These are phyloP conservation scores for Cyanoramphus novaezelandiae DNA, from an alignment of 2,113 vertebrate species.

Conservation along the genomic window DNA sequence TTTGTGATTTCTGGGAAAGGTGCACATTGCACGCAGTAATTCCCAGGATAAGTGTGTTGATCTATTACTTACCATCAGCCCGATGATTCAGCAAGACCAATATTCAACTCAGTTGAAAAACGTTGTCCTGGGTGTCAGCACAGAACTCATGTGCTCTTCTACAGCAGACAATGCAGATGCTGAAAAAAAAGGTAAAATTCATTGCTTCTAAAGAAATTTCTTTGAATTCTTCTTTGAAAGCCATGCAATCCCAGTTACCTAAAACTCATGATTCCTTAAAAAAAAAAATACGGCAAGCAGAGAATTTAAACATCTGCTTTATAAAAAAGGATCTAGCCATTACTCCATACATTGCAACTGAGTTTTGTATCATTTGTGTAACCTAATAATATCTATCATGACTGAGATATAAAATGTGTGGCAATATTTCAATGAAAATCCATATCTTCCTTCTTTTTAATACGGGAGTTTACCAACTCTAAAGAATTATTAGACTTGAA, in stretches of 20 bases:
- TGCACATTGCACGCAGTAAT: slow-evolving; percentile 17
- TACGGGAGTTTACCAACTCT: background rate
- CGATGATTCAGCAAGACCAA: slow-evolving; percentile 2
- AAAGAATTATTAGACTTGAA: background rate
- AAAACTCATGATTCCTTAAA: background rate
- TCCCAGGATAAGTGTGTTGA: background rate
- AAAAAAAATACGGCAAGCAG: background rate
- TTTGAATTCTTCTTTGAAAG: background rate
- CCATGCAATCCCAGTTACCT: background rate
- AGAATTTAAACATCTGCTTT: background rate
- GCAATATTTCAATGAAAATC: background rate
- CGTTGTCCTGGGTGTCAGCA: background rate
- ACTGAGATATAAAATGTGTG: background rate
- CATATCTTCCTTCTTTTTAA: background rate
- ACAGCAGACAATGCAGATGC: background rate
- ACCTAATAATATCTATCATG: background rate
- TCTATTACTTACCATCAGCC: background rate
- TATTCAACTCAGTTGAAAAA: background rate
- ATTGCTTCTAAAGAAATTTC: background rate
- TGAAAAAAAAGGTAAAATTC: background rate
- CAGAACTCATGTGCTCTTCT: background rate
- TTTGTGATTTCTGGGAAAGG: slow-evolving; percentile 5
- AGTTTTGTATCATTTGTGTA: background rate
- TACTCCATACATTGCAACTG: background rate
- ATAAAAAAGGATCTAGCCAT: background rate